Percentiles rank a stretch among this genome's conserved stretches.
Conservation (phyloP, 2,888 invertebrate genomes). For the Alsophila aescularia region DNA sequence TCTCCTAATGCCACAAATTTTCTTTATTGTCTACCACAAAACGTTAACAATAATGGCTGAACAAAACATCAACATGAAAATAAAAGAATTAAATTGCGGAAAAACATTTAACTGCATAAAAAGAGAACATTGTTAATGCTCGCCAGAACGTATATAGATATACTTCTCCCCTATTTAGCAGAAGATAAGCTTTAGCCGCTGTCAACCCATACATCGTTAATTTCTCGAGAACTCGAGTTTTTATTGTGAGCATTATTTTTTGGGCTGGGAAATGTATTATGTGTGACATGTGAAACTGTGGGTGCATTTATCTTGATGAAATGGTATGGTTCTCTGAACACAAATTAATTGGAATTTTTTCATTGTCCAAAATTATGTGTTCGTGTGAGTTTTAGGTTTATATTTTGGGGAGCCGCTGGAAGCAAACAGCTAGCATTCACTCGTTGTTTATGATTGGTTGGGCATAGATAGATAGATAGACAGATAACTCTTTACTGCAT, state of each 20-base stretch:
- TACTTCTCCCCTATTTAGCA: slow-evolving; percentile 65
- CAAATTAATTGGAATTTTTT: slow-evolving; percentile 10
- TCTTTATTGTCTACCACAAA: slow-evolving; percentile 6
- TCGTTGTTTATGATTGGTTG: too few species aligned
- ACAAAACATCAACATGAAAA: slow-evolving; percentile 35
- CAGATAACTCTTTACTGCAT: too few species aligned
- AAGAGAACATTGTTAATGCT: slow-evolving; percentile 63
- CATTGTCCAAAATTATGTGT: not conserved
- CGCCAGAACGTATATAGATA: slow-evolving; percentile 48
- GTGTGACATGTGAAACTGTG: slow-evolving; percentile 62
- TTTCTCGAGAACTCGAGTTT: slow-evolving; percentile 73
- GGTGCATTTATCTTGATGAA: slow-evolving; percentile 59
- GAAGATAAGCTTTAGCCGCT: slow-evolving; percentile 71
- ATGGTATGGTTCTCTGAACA: not conserved
- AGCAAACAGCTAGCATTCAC: too few species aligned
- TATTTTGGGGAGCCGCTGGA: too few species aligned
- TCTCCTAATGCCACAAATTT: slow-evolving; percentile 9
- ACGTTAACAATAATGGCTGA: slow-evolving; percentile 28
- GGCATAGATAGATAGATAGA: too few species aligned
- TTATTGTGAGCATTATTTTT: slow-evolving; percentile 69
- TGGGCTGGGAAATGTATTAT: slow-evolving; percentile 54
- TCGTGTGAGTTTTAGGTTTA: not conserved
- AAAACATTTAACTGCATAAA: slow-evolving; percentile 54
- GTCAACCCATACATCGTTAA: slow-evolving; percentile 81
- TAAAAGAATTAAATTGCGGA: slow-evolving; percentile 52